These are phyloP conservation scores for Phoxinus dragarum DNA, from an alignment of 2,797 vertebrate species.

Conservation along the genomic window DNA sequence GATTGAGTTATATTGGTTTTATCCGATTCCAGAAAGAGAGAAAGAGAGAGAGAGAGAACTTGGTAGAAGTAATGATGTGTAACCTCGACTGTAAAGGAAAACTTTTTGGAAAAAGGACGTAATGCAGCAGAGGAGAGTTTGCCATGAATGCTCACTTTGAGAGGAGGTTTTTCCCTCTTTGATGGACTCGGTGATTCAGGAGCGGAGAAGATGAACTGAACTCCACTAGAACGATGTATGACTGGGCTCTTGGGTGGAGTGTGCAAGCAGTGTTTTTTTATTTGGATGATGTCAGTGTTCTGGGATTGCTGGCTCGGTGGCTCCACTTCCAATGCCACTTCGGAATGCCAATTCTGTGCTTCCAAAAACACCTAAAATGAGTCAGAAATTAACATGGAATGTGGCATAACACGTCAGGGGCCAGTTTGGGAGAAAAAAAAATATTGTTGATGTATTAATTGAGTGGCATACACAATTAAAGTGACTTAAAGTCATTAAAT, in stretches of 20 bases:
- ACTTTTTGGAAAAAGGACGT: constrained; percentile 76
- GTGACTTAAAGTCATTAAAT: not conserved
- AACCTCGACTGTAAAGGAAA: constrained; percentile 60
- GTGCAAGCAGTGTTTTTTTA: constrained; percentile 69
- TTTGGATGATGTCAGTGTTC: constrained; percentile 73
- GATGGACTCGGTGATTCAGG: constrained; percentile 75
- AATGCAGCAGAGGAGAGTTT: constrained; percentile 67
- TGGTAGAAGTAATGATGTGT: constrained; percentile 60
- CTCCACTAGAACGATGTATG: constrained; percentile 67
- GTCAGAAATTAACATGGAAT: constrained; percentile 35
- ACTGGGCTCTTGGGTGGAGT: constrained; percentile 67
- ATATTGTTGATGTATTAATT: not conserved
- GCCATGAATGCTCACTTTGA: constrained; percentile 74
- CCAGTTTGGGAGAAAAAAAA: not conserved
- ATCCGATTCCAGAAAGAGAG: not conserved
- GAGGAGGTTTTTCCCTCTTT: constrained; percentile 62
- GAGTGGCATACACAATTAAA: not conserved
- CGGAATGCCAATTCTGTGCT: constrained; percentile 60
- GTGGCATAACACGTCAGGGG: not conserved
- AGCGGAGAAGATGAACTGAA: constrained; percentile 60
- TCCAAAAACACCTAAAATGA: constrained; percentile 66
- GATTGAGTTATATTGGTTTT: constrained; percentile 4
- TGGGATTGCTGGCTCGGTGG: constrained; percentile 64
- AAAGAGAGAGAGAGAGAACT: not conserved
- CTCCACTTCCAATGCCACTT: constrained; percentile 65